Base-by-base conservation (phyloP, 2,888 invertebrate species). In the Himalopsyche tibetana region DNA sequence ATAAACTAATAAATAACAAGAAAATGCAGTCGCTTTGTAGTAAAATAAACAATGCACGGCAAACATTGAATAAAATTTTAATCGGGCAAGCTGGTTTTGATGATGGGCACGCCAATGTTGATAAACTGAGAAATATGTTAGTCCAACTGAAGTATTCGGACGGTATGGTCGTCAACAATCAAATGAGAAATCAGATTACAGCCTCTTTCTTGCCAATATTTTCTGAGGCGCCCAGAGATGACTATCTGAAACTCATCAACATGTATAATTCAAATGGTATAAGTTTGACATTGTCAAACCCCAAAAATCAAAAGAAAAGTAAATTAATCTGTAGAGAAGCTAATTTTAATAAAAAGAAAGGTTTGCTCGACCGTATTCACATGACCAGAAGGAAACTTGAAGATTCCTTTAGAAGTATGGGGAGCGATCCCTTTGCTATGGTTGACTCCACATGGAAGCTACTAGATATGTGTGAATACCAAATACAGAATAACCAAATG, bases 61-160 rank as follows among this genome's bases (percentile, higher is more conserved):
- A 91, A 84, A 91, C 91, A 82, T 90, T 95, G 0, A 95, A 95
- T 89, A 94, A 94, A 92, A 92, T 95, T 55, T 90, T 95, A 8
- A 90, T 95, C 8, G 95, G 95, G 0, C 94, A 95, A 90, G 94
- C 94, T 0, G 95, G 94, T 0, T 92, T 95, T 38, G 91, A 91
- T 5, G 92, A 93, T 85, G 95, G 95, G 1, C 89, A 91, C 0
- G 89, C 90, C 86, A 93, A 94, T 89, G 89, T 94, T 40, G 92
- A 90, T 5, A 91, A 92, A 88, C 90, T 95, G 28, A 89, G 92
- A 80, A 88, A 90, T 0, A 90, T 93, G 36, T 90, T 91, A 69
- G 89, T 91, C 82, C 91, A 90, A 89, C 89, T 93, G 3, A 91
- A 91, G 19, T 91, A 91, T 85, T 90, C 89, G 5, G 90, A 90